phyloP scores from a whole-genome alignment of 2,797 vertebrate species.

The Myotis pilosus region DNA sequence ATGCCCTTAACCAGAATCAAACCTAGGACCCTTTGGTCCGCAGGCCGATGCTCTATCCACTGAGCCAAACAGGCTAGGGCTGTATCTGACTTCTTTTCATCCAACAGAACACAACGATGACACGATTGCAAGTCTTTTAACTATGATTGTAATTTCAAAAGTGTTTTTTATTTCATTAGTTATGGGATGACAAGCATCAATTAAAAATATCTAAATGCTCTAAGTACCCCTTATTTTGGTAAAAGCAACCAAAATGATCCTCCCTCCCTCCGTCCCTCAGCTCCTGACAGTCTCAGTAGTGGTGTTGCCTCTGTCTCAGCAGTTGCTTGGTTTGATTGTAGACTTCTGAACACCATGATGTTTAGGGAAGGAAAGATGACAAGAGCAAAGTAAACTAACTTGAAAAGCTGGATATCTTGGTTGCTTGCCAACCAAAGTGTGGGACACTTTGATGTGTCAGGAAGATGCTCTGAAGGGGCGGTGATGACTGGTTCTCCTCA shows the following conservation, averaged over 20 bases:
- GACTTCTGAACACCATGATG: neutral
- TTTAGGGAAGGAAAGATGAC: neutral
- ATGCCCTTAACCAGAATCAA: too few species aligned
- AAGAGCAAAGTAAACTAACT: neutral
- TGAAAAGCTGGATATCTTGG: neutral
- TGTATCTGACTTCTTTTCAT: neutral
- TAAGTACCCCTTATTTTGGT: neutral
- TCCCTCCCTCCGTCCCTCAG: neutral
- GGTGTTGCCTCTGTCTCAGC: neutral
- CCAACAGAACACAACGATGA: neutral
- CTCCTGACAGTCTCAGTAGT: neutral
- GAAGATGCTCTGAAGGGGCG: neutral
- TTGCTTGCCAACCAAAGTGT: neutral
- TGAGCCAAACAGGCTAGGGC: too few species aligned
- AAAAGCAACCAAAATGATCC: neutral
- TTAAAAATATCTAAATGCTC: neutral
- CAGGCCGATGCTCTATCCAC: too few species aligned
- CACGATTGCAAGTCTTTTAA: neutral
- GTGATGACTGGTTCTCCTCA: neutral
- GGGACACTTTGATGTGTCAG: rapidly evolving
- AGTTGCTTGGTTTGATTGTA: neutral
- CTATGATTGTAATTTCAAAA: neutral
- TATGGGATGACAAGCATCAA: neutral
- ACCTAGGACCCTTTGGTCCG: too few species aligned
- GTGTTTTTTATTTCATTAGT: constrained; percentile 13